Percentiles rank a stretch among this genome's conserved stretches.
phyloP scores from a whole-genome alignment of 2,888 invertebrate species.

The Chesias legatella region DNA sequence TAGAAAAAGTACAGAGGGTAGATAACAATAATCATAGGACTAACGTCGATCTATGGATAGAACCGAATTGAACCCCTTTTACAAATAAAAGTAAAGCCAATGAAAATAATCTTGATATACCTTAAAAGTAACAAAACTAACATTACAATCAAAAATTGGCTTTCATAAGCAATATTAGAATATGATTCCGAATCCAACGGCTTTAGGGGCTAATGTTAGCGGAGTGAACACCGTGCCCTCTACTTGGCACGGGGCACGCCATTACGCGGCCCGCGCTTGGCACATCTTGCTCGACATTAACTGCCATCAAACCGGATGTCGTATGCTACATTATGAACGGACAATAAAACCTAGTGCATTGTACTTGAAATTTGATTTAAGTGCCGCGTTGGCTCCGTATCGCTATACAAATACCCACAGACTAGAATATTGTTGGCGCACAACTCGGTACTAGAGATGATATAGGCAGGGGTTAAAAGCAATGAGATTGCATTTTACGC shows the following conservation, averaged over 20 bases:
- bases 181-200: constrained; percentile 28
- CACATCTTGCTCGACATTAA: constrained; percentile 64
- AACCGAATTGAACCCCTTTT: too few species aligned
- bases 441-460: constrained; percentile 37
- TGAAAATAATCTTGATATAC: too few species aligned
- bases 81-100: too few species aligned
- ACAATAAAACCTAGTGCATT: constrained; percentile 66
- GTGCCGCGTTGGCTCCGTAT: constrained; percentile 35
- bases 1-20: too few species aligned
- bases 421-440: constrained; percentile 42
- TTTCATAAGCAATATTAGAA: constrained; percentile 20
- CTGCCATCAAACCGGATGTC: constrained; percentile 73
- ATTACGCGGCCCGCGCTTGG: constrained; percentile 66
- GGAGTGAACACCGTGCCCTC: constrained; percentile 41
- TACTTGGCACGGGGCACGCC: constrained; percentile 63
- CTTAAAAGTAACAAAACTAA: not conserved
- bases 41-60: too few species aligned
- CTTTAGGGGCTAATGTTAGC: constrained; percentile 53
- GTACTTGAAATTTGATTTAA: constrained; percentile 54
- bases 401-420: constrained; percentile 29
- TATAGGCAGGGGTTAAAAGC: constrained; percentile 13
- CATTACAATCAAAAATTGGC: constrained; percentile 12
- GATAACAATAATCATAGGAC: too few species aligned
- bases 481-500: constrained; percentile 12
- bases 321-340: constrained; percentile 68